Conservation (phyloP, 2,797 vertebrate species). For the Cichlasoma orientale region DNA sequence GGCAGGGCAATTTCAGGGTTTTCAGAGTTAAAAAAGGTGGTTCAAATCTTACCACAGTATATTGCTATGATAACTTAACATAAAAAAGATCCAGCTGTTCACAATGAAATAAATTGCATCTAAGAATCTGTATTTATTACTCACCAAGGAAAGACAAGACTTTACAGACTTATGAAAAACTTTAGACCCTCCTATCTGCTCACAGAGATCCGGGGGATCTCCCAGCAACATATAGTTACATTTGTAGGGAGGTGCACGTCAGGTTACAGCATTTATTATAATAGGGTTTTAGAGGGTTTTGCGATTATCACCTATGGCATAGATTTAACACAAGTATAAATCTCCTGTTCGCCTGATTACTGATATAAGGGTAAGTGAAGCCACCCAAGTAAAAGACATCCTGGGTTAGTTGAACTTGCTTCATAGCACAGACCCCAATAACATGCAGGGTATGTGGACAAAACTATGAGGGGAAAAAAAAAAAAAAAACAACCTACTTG, state of each 20-base stretch:
- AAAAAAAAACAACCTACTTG: conserved; percentile 52
- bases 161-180: background rate
- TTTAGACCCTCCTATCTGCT: background rate
- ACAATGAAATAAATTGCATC: background rate
- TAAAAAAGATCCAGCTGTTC: background rate
- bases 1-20: background rate
- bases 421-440: background rate
- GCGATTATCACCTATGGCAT: too few relatives aligned
- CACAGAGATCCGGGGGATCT: background rate
- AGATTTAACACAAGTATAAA: background rate
- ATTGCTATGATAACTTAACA: background rate
- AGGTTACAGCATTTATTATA: too few relatives aligned
- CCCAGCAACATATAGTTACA: background rate
- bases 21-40: background rate
- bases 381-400: background rate
- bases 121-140: background rate
- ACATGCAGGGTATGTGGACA: background rate
- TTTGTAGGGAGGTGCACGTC: too few relatives aligned
- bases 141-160: background rate
- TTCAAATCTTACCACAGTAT: background rate
- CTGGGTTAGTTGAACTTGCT: background rate
- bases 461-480: background rate
- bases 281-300: too few relatives aligned
- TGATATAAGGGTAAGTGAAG: background rate
- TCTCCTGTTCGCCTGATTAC: background rate